phyloP scores from a whole-genome alignment of 1,140 invertebrate genomes.

The Procambarus clarkii region DNA sequence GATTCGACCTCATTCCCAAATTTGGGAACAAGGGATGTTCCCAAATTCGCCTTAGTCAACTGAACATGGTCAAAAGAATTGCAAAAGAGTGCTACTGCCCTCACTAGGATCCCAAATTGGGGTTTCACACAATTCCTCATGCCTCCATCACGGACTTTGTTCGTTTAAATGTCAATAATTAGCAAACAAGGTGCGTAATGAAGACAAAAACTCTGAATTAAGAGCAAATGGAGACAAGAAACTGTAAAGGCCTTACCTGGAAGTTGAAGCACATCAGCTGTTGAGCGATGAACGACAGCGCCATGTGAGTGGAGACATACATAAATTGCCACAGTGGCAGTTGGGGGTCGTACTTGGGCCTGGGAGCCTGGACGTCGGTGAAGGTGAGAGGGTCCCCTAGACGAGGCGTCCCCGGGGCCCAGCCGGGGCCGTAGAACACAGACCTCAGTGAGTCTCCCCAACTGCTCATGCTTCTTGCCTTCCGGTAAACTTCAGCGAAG shows the following conservation, averaged over 20 bases:
- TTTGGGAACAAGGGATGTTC: too few relatives aligned
- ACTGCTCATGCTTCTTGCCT: background rate
- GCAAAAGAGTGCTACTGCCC: too few relatives aligned
- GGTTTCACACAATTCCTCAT: too few relatives aligned
- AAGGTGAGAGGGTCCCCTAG: conserved; percentile 41
- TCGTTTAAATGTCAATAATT: too few relatives aligned
- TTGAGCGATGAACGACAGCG: background rate
- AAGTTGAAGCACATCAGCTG: background rate
- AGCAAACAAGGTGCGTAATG: too few relatives aligned
- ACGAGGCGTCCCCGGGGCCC: conserved; percentile 28
- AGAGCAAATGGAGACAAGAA: too few relatives aligned
- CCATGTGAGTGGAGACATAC: background rate
- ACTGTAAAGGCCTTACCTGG: background rate
- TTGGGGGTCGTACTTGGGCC: background rate
- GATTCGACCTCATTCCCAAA: too few relatives aligned
- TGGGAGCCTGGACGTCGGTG: conserved; percentile 11
- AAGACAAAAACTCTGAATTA: too few relatives aligned
- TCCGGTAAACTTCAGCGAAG: background rate
- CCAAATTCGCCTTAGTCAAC: too few relatives aligned
- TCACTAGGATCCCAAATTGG: too few relatives aligned
- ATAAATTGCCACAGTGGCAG: background rate
- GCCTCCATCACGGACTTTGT: too few relatives aligned
- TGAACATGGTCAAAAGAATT: too few relatives aligned
- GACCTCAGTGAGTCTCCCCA: conserved; percentile 24
- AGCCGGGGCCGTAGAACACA: conserved; percentile 39